Base-by-base conservation (phyloP, 2,113 vertebrate genomes). In the Tylochromis polylepis region DNA sequence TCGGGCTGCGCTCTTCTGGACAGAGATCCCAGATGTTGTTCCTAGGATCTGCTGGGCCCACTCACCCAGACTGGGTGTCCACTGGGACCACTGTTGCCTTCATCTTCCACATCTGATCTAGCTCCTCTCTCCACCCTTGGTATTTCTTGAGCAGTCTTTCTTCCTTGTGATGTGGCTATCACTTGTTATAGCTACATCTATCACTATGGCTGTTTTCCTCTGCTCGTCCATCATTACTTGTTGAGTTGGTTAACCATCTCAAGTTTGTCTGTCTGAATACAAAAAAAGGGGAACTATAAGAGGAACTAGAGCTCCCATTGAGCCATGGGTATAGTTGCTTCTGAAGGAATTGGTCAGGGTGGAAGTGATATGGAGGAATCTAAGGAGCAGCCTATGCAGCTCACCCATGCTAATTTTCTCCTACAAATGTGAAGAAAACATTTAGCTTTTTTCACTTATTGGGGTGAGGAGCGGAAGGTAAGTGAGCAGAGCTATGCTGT, bases 81-180 rank as follows among this genome's bases (percentile, higher is more conserved):
- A 5, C 41, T 41, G 41, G 11, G 41, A 41, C 41, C 41, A 41
- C 41, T 41, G 41, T 41, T 41, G 41, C 41, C 11, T 41, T 41
- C 41, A 41, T 4, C 41, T 11, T 41, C 41, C 11, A 41, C 41
- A 41, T 41, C 59, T 62, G 9, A 60, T 62, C 29, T 62, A 34
- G 16, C 59, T 62, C 16, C 59, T 62, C 59, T 62, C 0, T 34
- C 59, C 1, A 0, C 29, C 59, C 9, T 62, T 62, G 29, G 20
- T 60, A 34, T 60, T 60, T 60, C 59, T 34, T 34, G 59, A 60
- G 16, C 59, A 5, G 3, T 29, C 59, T 60, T 62, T 29, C 29
- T 62, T 4, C 16, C 59, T 34, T 9, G 16, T 60, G 59, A 60
- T 60, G 59, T 60, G 34, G 29, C 29, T 60, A 29, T 34, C 59